A percentile compares a stretch with the other conserved stretches of the same genome.
phyloP scores from a whole-genome alignment of 2,797 vertebrate genomes.

The Botia almorhae region DNA sequence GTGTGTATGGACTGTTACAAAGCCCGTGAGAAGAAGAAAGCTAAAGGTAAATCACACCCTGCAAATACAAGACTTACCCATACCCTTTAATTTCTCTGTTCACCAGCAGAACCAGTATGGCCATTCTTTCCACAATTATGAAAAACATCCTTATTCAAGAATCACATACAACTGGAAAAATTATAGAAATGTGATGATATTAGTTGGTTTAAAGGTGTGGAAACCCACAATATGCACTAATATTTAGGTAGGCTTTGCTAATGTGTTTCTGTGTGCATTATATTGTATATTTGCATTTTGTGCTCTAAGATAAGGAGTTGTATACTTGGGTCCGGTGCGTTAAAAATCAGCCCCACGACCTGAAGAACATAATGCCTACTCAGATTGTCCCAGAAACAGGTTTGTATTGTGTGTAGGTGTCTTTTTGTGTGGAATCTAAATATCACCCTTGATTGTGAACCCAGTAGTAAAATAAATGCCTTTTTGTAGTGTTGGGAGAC shows the following conservation, averaged over 20 bases:
- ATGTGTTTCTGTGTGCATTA: background rate
- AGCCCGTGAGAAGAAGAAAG: constrained; percentile 93
- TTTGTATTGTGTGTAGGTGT: constrained; percentile 67
- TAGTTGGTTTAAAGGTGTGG: too few relatives aligned
- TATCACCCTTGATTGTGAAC: constrained; percentile 11
- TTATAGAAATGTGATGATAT: too few relatives aligned
- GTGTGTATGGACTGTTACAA: constrained; percentile 99
- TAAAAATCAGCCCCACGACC: constrained; percentile 96
- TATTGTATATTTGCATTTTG: background rate
- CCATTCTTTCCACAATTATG: too few relatives aligned
- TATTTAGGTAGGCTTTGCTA: too few relatives aligned
- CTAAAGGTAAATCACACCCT: constrained; percentile 85
- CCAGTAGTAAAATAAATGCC: constrained; percentile 13
- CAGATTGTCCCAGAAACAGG: constrained; percentile 97
- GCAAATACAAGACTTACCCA: background rate
- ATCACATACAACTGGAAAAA: too few relatives aligned
- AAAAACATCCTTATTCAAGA: too few relatives aligned
- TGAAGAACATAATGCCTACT: constrained; percentile 98
- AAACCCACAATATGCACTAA: too few relatives aligned
- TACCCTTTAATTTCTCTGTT: background rate
- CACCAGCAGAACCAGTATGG: too few relatives aligned
- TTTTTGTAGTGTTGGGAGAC: constrained; percentile 84
- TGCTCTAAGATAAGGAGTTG: constrained; percentile 89
- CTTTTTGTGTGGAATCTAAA: background rate
- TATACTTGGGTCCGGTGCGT: constrained; percentile 98